These are phyloP conservation scores for Hyphantria cunea DNA, from an alignment of 1,140 invertebrate species.

Conservation along the genomic window DNA sequence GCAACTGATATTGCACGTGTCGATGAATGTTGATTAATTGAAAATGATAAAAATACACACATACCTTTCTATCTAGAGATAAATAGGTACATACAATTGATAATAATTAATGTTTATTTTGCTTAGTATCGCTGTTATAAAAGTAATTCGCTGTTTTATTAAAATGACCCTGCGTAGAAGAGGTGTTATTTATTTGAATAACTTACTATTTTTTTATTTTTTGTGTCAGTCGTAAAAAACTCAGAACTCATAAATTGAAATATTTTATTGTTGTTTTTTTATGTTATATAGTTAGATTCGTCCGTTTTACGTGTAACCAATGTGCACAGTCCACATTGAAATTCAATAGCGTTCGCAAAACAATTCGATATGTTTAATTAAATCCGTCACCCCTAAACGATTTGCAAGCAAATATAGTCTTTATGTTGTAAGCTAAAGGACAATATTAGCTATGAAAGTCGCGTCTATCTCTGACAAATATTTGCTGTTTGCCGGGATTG, in stretches of 20 bases:
- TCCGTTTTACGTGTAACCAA: background rate
- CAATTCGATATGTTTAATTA: conserved; percentile 28
- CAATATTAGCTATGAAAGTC: conserved; percentile 11
- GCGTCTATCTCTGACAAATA: conserved; percentile 28
- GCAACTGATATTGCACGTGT: no score
- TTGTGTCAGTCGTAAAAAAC: background rate
- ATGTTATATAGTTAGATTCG: background rate
- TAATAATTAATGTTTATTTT: no score
- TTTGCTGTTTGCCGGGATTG: conserved; percentile 15
- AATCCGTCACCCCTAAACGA: conserved; percentile 1
- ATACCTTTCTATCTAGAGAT: no score
- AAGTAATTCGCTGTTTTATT: no score
- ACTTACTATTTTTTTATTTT: no score
- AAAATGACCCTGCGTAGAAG: no score
- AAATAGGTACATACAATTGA: no score
- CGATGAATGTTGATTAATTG: no score
- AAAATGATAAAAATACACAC: no score
- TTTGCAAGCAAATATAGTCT: conserved; percentile 22
- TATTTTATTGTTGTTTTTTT: background rate
- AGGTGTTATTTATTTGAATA: no score
- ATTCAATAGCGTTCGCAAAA: conserved; percentile 8
- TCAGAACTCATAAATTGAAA: background rate
- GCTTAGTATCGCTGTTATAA: no score
- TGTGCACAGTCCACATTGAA: conserved; percentile 3
- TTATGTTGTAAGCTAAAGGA: conserved; percentile 9